Evolutionary conservation across 1,140 invertebrate genomes (phyloP).

Genomic region (Cydia amplana): DNA sequence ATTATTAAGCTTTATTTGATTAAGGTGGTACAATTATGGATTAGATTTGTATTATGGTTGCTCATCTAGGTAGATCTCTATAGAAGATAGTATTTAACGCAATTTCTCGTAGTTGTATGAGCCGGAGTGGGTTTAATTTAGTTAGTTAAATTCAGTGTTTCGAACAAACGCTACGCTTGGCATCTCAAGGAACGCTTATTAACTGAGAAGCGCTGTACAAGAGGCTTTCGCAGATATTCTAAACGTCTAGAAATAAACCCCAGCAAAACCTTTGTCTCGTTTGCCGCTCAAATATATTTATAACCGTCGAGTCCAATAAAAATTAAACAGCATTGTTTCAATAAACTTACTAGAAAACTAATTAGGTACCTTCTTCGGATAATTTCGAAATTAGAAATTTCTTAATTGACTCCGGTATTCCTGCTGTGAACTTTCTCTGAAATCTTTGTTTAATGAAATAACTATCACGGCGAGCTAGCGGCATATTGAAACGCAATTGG

Average conservation of each 20-base stretch:
- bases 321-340: neutral
- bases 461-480: constrained; percentile 65
- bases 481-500: constrained; percentile 77
- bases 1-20: neutral
- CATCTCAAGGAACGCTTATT: constrained; percentile 26
- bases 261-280: neutral
- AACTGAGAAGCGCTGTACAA: constrained; percentile 17
- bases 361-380: neutral
- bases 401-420: constrained; percentile 25
- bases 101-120: constrained; percentile 13
- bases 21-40: neutral
- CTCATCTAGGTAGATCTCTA: neutral
- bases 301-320: neutral
- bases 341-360: neutral
- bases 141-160: constrained; percentile 23
- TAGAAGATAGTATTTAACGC: neutral
- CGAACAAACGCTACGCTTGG: constrained; percentile 27
- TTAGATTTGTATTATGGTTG: neutral
- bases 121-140: constrained; percentile 20
- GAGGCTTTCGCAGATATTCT: neutral
- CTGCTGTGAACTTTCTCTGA: constrained; percentile 53
- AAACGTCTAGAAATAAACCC: constrained; percentile 12
- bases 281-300: neutral
- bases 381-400: constrained; percentile 12
- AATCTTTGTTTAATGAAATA: constrained; percentile 76